Evolutionary conservation across 2,113 vertebrate species (phyloP).

Genomic region (Heliornis fulica): DNA sequence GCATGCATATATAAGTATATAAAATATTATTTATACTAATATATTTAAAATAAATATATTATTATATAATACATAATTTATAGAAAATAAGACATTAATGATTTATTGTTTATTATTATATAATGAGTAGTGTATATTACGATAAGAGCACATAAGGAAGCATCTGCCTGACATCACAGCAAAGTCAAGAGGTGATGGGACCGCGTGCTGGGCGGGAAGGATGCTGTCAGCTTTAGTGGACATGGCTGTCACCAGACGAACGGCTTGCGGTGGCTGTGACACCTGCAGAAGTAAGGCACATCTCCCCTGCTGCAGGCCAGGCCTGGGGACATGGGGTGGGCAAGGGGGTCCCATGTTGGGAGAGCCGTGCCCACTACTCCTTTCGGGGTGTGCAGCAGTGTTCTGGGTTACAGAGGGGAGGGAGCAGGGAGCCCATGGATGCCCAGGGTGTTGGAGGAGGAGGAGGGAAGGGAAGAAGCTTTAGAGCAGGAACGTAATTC

Average conservation of each 20-base stretch:
- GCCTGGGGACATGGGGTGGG: not conserved
- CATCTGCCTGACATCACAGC: not conserved
- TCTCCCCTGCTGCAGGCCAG: not conserved
- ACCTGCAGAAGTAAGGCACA: not conserved
- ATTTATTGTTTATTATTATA: not conserved
- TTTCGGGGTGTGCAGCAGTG: fast-evolving
- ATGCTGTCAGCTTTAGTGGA: not conserved
- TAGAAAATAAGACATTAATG: not conserved
- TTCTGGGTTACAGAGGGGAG: not conserved
- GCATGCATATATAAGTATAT: not conserved
- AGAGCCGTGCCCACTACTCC: not conserved
- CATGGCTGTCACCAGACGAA: fast-evolving
- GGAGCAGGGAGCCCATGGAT: fast-evolving
- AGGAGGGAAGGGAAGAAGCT: not conserved
- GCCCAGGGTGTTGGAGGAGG: not conserved
- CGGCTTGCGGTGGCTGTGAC: not conserved
- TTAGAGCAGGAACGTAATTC: not conserved
- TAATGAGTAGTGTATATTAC: not conserved
- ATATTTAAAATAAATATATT: not conserved
- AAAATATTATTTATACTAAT: not conserved
- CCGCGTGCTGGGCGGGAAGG: fast-evolving
- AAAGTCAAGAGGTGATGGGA: not conserved
- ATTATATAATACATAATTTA: not conserved
- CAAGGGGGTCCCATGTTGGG: fast-evolving
- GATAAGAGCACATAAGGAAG: not conserved